Evolutionary conservation across 2,888 invertebrate species (phyloP), one percentile per base, ranked within the genome.

Genomic region (Automeris io): DNA sequence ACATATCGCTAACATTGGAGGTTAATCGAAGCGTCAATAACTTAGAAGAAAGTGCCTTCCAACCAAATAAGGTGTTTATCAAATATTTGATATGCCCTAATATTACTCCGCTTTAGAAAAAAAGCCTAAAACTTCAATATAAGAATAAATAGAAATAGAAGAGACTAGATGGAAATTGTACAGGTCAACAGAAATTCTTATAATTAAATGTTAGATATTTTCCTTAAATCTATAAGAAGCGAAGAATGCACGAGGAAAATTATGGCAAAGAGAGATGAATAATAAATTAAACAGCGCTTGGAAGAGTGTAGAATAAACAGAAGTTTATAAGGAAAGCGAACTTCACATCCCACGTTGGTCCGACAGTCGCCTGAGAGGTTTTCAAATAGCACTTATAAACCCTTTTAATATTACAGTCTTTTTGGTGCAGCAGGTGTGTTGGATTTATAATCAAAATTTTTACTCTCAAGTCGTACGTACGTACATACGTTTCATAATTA

Each of bases 351-450:
- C 35, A 39, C 46, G 35, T 43, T 39, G 29, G 25, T 26, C 16
- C 29, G 13, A 52, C 43, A 46, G 49, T 39, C 39, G 42, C 45
- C 24, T n/a, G 46, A 56, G 48, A 49, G 45, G 45, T 46, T 51
- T 55, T 57, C 57, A 50, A 55, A 58, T 57, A 58, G 54, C 47
- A 57, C 53, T 49, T 49, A 58, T 51, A 51, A 50, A 58, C 47
- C 43, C 49, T 55, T 57, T 57, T 51, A 58, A 58, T 55, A 48
- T 57, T 51, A 49, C 49, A 47, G 45, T 47, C 54, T 46, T 35
- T 36, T 35, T 43, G 18, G 26, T n/a, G 42, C 38, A 41, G 37
- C 57, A 57, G 57, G 54, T 58, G 58, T 45, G 43, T 36, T 18
- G 39, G 51, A 51, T 57, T 52, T 57, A 54, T 48, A 39, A 41